Evolutionary conservation across 2,113 vertebrate species (phyloP), one percentile per base, ranked within the genome.

Genomic region (Cromileptes altivelis): DNA sequence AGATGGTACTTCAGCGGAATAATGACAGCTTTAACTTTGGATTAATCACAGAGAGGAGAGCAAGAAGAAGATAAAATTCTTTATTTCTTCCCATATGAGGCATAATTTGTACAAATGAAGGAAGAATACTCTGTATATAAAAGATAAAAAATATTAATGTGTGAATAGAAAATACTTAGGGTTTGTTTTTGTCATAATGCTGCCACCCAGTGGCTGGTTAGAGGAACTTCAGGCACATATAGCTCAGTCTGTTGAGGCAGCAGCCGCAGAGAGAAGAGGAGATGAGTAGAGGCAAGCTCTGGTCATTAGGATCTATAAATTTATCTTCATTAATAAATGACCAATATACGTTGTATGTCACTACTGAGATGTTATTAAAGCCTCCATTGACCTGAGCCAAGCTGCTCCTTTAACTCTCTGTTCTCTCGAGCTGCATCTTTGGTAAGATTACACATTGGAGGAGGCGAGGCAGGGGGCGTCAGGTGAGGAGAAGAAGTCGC

Each of bases 191-290:
- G 85, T 91, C 69, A 56, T 92, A 92, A 93, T 94, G 83, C 86
- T 93, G 94, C 95, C 95, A 95, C 94, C 93, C 94, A 93, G 96
- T 96, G 95, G 95, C 94, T 89, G 87, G 80, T 85, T 86, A 85
- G 74, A 81, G 70, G 73, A 93, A 91, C 78, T 86, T 82, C 80
- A 83, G 73, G 80, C 88, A 80, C 73, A 79, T 60, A 63, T 42
- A 63, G 62, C 57, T 90, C 74, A 90, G 92, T 96, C 90, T 70
- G 87, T 73, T 42, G 52, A 81, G 81, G 84, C 74, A 73, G 69
- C 83, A 74, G 80, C 53, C 79, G 60, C 33, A 17, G 49, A 50
- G 2, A 57, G 42, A 76, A 12, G 30, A 84, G 56, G 63, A 87
- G 81, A 91, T 72, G 60, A 84, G 30, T 40, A 71, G 78, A 79